Evolutionary conservation across 2,113 vertebrate genomes (phyloP), one percentile per base, ranked within the genome.

Genomic region (Melanotaenia duboulayi): DNA sequence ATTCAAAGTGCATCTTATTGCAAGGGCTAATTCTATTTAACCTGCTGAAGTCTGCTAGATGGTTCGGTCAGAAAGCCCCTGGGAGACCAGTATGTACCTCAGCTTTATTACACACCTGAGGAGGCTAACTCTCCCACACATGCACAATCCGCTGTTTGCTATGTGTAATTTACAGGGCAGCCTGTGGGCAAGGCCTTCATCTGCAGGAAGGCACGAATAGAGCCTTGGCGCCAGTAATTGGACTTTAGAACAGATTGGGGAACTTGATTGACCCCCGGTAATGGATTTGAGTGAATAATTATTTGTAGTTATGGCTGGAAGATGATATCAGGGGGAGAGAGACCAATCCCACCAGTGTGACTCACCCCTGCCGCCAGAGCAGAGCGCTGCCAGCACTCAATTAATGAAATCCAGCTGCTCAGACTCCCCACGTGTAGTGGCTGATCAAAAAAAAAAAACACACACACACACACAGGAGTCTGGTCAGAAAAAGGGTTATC

Each of bases 321-420:
- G 89, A 93, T 92, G 84, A 84, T 91, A 92, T 93, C 86, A 59
- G 82, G 86, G 88, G 84, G 82, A 87, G 86, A 79, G 82, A 89
- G 90, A 84, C 80, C 81, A 87, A 88, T 90, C 91, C 88, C 83
- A 85, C 81, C 83, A 87, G 87, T 84, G 87, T 93, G 90, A 92
- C 90, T 94, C 90, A 93, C 83, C 87, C 84, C 86, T 89, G 89
- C 90, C 76, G 84, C 90, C 86, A 85, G 90, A 90, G 87, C 86
- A 80, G 78, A 83, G 77, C 24, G 87, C 87, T 91, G 88, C 90
- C 92, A 91, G 90, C 87, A 75, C 91, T 92, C 80, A 91, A 90
- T 93, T 92, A 94, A 93, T 93, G 92, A 92, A 92, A 93, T 93
- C 93, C 92, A 93, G 91, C 91, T 94, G 93, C 91, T 91, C 83